Base-by-base conservation (phyloP, 2,797 vertebrate species). In the Clarias laeviceps region DNA sequence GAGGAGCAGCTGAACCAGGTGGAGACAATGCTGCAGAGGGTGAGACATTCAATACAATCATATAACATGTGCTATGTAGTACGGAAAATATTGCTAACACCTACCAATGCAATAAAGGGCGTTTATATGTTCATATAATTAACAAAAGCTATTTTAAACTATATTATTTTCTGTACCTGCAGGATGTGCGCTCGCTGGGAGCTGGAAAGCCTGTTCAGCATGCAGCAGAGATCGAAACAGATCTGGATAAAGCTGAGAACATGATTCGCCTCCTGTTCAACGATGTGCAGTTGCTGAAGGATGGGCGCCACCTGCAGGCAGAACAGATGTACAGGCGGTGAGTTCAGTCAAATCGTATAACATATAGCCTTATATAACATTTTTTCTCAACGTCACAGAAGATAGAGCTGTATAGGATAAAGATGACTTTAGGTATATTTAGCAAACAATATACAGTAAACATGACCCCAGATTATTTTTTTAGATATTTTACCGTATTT, bases 1-100 rank as follows among this genome's bases (percentile, higher is more conserved):
- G 98, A 99, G 93, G 98, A 99, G 93, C 97, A 98, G 93, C 95
- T 99, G 82, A 98, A 97, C 94, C 97, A 98, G 92, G 97, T 96
- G 0, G 97, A 98, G 81, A 87, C 94, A 18, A 95, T 98, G 87
- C 94, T 98, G 81, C 97, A 98, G 93, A 93, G 94, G 91, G 98
- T 99, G 92, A 96, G 96, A 77, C 34, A 59, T n/a, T 74, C 27
- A 57, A 4, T 57, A 12, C 32, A 61, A 15, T 62, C 6, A 37
- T 37, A 79, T 62, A 79, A 3, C 27, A 56, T 56, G 50, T 56
- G 29, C 0, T n/a, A 8, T 6, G n/a, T 27, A 3, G 12, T 9
- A 45, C 22, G 24, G 37, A 11, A 72, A 72, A 73, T 73, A 27
- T 74, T 54, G 5, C 2, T 27, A 54, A 54, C 45, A 8, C 0